Evolutionary conservation across 35 echinoderm and acorn worm species (phyloP).

Genomic region (Ophiothrix spiculata): DNA sequence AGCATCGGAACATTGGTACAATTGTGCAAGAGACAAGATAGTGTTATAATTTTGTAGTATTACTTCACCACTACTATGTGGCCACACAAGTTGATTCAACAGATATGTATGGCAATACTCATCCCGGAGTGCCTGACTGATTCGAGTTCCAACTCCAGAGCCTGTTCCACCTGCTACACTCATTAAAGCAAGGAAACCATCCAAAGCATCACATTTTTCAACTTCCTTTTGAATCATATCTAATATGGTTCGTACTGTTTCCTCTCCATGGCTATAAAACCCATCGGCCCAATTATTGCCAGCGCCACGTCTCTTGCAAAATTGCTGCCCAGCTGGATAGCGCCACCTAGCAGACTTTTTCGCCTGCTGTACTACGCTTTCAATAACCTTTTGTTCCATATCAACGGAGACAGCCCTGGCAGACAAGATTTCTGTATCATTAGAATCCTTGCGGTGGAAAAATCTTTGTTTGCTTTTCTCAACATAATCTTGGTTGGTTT

Average conservation of each 20-base stretch:
- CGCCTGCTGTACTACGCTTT: conserved; percentile 46
- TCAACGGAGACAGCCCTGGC: conserved; percentile 92
- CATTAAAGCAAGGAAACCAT: conserved; percentile 87
- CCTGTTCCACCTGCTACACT: conserved; percentile 95
- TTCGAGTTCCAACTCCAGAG: conserved; percentile 79
- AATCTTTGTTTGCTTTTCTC: conserved; percentile 23
- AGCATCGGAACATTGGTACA: conserved; percentile 84
- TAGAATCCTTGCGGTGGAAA: conserved; percentile 14
- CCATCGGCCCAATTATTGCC: conserved; percentile 99
- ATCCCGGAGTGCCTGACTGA: conserved; percentile 74
- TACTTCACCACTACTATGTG: conserved; percentile 91
- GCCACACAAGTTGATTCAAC: conserved; percentile 84
- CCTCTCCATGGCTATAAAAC: conserved; percentile 71
- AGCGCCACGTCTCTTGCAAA: conserved; percentile 76
- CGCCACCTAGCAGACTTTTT: conserved; percentile 73
- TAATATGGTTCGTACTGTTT: conserved; percentile 61
- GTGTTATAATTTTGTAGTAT: conserved; percentile 98
- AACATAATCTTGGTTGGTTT: conserved; percentile 46
- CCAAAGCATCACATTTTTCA: conserved; percentile 90
- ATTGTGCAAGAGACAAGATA: conserved; percentile 77
- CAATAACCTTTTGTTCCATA: conserved; percentile 78
- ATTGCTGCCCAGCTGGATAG: conserved; percentile 57
- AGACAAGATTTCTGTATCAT: conserved; percentile 3
- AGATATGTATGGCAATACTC: conserved; percentile 60
- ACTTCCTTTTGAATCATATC: conserved; percentile 78